A percentile compares a stretch with the other conserved stretches of the same genome.
Evolutionary conservation across 2,888 invertebrate species (phyloP).

Genomic region (Pristionchus fissidentatus): DNA sequence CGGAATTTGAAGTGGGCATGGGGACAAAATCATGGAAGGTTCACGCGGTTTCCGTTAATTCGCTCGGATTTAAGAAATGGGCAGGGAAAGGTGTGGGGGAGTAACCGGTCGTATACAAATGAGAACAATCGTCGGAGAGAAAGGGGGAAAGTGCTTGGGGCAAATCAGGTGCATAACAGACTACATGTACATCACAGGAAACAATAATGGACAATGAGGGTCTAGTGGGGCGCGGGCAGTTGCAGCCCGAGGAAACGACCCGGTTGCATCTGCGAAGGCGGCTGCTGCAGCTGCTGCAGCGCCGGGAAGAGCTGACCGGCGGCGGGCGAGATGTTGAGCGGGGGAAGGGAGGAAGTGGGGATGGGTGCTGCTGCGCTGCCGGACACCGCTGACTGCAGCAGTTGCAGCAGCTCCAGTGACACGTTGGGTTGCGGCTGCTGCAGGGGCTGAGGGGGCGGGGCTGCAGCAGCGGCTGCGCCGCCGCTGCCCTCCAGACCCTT

Average conservation of each 20-base stretch:
- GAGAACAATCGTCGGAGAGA: constrained; percentile 6
- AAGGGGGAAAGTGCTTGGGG: background rate
- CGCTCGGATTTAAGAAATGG: background rate
- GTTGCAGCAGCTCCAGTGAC: constrained; percentile 21
- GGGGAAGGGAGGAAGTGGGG: constrained; percentile 54
- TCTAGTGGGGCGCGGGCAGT: background rate
- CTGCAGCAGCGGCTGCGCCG: constrained; percentile 34
- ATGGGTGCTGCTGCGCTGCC: constrained; percentile 53
- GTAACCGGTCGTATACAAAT: constrained; percentile 20
- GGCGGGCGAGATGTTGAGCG: constrained; percentile 53
- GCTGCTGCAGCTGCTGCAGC: background rate
- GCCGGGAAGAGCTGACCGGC: constrained; percentile 16
- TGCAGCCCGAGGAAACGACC: constrained; percentile 27
- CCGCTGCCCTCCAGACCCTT: no score
- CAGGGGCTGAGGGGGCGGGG: constrained; percentile 53
- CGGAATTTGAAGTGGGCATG: background rate
- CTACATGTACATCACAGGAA: no score
- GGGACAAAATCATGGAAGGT: background rate
- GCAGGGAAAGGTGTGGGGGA: background rate
- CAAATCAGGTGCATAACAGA: constrained; percentile 14
- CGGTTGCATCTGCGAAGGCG: background rate
- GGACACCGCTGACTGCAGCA: constrained; percentile 35
- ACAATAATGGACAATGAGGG: background rate
- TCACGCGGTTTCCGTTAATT: background rate
- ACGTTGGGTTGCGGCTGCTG: constrained; percentile 49